phyloP scores from a whole-genome alignment of 2,797 vertebrate genomes.

The Tapirus indicus region DNA sequence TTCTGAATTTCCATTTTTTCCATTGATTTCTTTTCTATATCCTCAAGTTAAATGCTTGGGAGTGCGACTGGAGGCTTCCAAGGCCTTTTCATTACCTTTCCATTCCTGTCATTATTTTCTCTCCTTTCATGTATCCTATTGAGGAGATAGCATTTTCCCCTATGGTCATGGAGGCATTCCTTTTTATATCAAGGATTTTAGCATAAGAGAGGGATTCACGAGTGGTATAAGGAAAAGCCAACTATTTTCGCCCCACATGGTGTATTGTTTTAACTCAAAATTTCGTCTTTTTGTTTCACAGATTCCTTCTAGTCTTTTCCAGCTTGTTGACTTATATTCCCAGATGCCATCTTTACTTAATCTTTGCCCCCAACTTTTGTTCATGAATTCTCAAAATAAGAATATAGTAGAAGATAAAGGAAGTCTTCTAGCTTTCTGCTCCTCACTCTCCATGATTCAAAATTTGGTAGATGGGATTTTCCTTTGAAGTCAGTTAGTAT shows the following conservation, averaged over 20 bases:
- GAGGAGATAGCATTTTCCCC: not conserved
- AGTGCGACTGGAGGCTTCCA: not conserved
- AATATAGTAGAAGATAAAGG: not conserved
- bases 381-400: not conserved
- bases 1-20: not conserved
- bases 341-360: not conserved
- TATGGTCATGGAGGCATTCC: not conserved
- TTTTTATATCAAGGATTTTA: not conserved
- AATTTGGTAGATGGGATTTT: not conserved
- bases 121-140: not conserved
- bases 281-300: not conserved
- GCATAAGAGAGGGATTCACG: not conserved
- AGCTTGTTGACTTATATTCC: not conserved
- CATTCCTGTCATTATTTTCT: not conserved
- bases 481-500: slow-evolving; percentile 10
- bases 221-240: not conserved
- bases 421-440: not conserved
- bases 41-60: not conserved
- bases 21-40: not conserved
- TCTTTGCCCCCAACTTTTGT: fast-evolving
- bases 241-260: not conserved
- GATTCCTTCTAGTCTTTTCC: not conserved
- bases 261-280: not conserved
- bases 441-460: not conserved
- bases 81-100: not conserved